Percentiles rank a stretch among this genome's conserved stretches.
These are phyloP conservation scores for Entosphenus tridentatus DNA, from an alignment of 2,113 vertebrate species.

Conservation along the genomic window DNA sequence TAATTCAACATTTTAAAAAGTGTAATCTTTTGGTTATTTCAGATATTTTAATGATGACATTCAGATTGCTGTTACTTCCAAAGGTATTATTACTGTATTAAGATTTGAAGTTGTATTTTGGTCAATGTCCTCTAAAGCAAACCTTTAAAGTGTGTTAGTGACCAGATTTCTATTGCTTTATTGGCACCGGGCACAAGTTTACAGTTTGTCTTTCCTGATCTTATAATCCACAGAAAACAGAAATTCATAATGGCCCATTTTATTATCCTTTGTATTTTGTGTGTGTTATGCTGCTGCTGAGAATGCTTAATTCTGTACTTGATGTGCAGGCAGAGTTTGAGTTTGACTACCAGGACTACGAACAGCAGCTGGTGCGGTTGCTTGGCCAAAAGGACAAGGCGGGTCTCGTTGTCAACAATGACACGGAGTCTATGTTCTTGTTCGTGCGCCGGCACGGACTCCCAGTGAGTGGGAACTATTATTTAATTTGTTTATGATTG, in stretches of 20 bases:
- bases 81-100: too few relatives aligned
- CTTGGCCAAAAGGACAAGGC: conserved; percentile 96
- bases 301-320: background rate
- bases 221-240: background rate
- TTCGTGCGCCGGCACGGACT: conserved; percentile 97
- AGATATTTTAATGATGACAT: too few relatives aligned
- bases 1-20: too few relatives aligned
- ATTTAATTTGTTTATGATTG: too few relatives aligned
- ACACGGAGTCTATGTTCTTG: conserved; percentile 91
- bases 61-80: too few relatives aligned
- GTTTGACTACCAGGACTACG: conserved; percentile 97
- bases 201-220: too few relatives aligned
- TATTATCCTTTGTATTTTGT: background rate
- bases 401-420: conserved; percentile 68
- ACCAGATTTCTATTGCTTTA: too few relatives aligned
- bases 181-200: too few relatives aligned
- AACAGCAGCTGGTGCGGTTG: conserved; percentile 97
- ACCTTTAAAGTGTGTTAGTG: too few relatives aligned
- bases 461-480: conserved; percentile 31
- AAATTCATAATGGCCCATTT: background rate
- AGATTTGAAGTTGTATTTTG: too few relatives aligned
- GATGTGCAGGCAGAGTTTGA: conserved; percentile 75
- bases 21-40: too few relatives aligned
- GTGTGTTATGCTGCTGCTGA: background rate
- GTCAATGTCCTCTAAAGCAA: too few relatives aligned